Evolutionary conservation across 1,140 invertebrate genomes (phyloP), one percentile per base, ranked within the genome.

Genomic region (Heliconius eleuchia): DNA sequence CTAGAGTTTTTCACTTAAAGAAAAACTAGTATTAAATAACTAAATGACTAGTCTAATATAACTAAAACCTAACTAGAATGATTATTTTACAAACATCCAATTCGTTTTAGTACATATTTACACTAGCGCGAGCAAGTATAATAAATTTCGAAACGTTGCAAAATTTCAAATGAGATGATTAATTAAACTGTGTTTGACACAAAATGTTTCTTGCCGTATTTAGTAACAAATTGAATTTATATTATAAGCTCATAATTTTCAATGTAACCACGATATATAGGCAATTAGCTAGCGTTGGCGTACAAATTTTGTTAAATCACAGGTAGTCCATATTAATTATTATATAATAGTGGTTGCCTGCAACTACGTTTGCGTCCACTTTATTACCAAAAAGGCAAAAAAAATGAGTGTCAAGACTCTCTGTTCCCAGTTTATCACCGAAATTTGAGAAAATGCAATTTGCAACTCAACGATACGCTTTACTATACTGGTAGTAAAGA

Each of bases 151-250:
- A 57, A 19, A 57, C 8, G 8, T 23, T 27, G 19, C 55, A 60
- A 74, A 18, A 57, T 74, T 79, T 60, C 46, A 74, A 74, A 74
- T 30, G 57, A 79, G 42, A 60, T 71, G 73, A 79, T 74, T 79
- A 79, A 74, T 79, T 37, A 30, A 34, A 79, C 57, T 74, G 42
- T n/a, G 57, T 74, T 71, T 70, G 60, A 74, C 57, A 74, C 73
- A 70, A 74, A 79, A 71, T 50, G 73, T 74, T 79, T 39, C 57
- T 55, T 70, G 57, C n/a, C 57, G 30, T 79, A 79, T 74, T 70
- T 74, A 74, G 75, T 73, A 39, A 42, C 79, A 77, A 80, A 80
- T 80, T 80, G 76, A 74, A 77, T 80, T 77, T 77, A 80, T 77
- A 76, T 80, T 80, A 76, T 72, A 74, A 79, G 70, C 60, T 11